Conservation (phyloP, 1,140 invertebrate genomes). For the Nylanderia fulva region DNA sequence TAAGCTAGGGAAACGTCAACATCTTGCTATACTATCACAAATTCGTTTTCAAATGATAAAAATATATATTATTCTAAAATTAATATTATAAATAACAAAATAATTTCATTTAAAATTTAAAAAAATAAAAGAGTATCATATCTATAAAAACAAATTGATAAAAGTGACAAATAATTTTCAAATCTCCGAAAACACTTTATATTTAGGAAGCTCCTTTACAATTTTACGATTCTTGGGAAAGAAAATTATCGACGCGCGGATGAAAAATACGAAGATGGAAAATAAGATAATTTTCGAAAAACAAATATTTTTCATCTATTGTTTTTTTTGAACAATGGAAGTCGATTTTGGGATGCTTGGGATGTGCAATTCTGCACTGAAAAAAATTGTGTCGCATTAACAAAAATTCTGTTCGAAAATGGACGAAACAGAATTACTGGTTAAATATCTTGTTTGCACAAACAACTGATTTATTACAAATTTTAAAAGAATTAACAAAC, state of each 20-base stretch:
- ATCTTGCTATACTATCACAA: background rate
- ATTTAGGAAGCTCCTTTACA: background rate
- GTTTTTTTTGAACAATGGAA: slow-evolving; percentile 6
- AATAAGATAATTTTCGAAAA: slow-evolving; percentile 14
- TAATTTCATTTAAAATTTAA: no score
- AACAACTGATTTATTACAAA: no score
- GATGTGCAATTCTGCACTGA: no score
- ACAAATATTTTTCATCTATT: background rate
- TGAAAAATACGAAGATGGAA: background rate
- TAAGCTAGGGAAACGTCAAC: background rate
- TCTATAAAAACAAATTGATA: background rate
- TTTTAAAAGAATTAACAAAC: no score
- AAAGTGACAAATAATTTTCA: background rate
- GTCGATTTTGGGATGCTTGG: slow-evolving; percentile 52
- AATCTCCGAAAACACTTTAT: background rate
- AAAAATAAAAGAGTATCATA: background rate
- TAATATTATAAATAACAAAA: background rate
- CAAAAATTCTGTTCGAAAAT: no score
- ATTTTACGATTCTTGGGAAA: background rate
- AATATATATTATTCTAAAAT: background rate
- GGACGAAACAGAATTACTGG: no score
- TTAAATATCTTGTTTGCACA: no score
- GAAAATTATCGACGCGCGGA: background rate
- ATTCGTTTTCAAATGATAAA: background rate
- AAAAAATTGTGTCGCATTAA: no score